Percentiles rank a stretch among this genome's conserved stretches.
Evolutionary conservation across 2,113 vertebrate genomes (phyloP).

Genomic region (Gulo gulo): DNA sequence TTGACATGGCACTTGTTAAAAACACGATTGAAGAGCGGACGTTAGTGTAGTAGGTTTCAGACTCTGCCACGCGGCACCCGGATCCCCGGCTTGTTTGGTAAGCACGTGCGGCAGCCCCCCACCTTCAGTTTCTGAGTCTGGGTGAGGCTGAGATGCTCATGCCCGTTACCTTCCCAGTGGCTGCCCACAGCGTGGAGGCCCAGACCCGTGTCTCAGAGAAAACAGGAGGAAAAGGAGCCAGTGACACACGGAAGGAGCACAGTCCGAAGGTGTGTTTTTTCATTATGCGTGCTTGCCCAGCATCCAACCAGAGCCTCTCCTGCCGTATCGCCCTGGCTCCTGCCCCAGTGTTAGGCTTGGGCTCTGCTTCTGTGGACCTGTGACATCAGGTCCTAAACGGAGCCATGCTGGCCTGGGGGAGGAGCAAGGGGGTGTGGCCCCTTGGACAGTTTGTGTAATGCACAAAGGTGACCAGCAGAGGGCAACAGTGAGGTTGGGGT

Average conservation of each 20-base stretch:
- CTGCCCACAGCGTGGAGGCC: neutral
- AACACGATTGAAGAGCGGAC: neutral
- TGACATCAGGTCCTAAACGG: neutral
- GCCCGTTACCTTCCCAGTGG: neutral
- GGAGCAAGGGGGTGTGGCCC: neutral
- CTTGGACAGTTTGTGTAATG: neutral
- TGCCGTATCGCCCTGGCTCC: too few relatives aligned
- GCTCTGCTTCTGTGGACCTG: neutral
- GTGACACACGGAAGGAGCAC: accelerated
- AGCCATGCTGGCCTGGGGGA: accelerated
- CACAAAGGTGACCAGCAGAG: neutral
- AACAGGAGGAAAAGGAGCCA: neutral
- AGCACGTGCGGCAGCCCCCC: neutral
- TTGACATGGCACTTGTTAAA: neutral
- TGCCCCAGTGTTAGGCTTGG: neutral
- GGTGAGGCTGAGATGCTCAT: neutral
- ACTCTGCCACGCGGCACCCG: neutral
- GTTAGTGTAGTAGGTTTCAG: neutral
- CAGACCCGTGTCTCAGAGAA: neutral
- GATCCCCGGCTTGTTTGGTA: neutral
- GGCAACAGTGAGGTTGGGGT: neutral
- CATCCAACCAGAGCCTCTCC: neutral
- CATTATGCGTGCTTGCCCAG: neutral
- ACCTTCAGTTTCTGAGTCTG: neutral
- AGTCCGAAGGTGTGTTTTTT: neutral